Evolutionary conservation across 2,888 invertebrate genomes (phyloP), one percentile per base, ranked within the genome.

Genomic region (Tenthredo notha): DNA sequence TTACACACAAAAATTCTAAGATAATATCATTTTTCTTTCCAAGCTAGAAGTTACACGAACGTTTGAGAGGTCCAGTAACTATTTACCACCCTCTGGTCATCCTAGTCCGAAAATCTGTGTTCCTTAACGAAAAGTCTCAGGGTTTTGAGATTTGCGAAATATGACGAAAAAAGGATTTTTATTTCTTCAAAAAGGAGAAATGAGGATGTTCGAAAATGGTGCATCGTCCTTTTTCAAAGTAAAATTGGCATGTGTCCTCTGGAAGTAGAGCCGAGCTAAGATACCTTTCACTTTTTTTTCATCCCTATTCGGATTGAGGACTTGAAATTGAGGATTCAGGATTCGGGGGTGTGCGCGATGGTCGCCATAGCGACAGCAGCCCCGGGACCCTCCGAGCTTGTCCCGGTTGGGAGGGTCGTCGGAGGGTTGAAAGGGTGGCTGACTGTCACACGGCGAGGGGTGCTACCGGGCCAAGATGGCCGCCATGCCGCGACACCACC

Each of bases 341-440:
- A 91, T 92, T 91, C 92, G 90, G 92, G 92, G 92, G 92, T 91
- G 83, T 67, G 83, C 83, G 58, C 92, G 92, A 92, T 92, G 92
- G 93, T 93, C 91, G 92, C 87, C 93, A 93, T 93, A 92, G 89
- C 91, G 91, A 93, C 93, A 90, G 90, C 91, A 91, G 90, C 90
- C 91, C 89, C 89, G 85, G 87, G 88, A 88, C 85, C 90, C 89
- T 88, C 88, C 87, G 87, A 86, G 87, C 50, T 33, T 72, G 74
- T 83, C 85, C 75, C 77, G 85, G 75, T 50, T 67, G 83, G 83
- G 83, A 83, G 80, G 80, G 80, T 80, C 80, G 80, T 80, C 47
- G 67, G 83, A 83, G 67, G 70, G 83, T 83, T 83, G 67, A 83
- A 83, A 83, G 83, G 83, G 83, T 83, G 83, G 80, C 83, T 83